Evolutionary conservation across 2,113 vertebrate genomes (phyloP).

Genomic region (Mesocricetus auratus): DNA sequence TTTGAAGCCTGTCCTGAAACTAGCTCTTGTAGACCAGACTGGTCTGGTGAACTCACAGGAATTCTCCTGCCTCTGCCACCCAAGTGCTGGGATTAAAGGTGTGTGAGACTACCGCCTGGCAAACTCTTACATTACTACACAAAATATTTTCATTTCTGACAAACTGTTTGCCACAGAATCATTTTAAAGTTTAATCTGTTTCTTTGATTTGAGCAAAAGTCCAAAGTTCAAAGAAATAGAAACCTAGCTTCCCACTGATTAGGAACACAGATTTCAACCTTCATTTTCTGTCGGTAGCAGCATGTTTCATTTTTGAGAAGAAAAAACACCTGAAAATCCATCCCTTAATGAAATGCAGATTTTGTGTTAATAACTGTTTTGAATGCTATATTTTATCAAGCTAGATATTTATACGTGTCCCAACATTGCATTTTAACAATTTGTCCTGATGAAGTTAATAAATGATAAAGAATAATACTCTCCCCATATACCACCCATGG

Average conservation of each 20-base stretch:
- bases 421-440: not conserved
- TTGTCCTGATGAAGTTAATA: slow-evolving; percentile 17
- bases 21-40: too few species aligned
- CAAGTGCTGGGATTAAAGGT: too few species aligned
- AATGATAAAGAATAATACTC: not conserved
- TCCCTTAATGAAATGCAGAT: slow-evolving; percentile 33
- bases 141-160: slow-evolving; percentile 29
- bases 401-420: slow-evolving; percentile 14
- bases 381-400: slow-evolving; percentile 8
- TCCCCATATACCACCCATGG: not conserved
- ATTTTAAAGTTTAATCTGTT: slow-evolving; percentile 20
- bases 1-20: too few species aligned
- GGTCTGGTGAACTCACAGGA: too few species aligned
- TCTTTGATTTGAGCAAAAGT: slow-evolving; percentile 2
- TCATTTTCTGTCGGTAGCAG: slow-evolving; percentile 15
- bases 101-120: too few species aligned
- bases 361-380: slow-evolving; percentile 4
- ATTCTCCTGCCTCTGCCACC: too few species aligned
- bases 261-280: slow-evolving; percentile 11
- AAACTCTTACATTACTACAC: not conserved
- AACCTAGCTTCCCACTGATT: slow-evolving; percentile 40
- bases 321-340: not conserved
- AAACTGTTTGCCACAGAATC: not conserved
- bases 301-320: not conserved
- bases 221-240: slow-evolving; percentile 36